Evolutionary conservation across 2,113 vertebrate genomes (phyloP).

Genomic region (Laterallus jamaicensis): DNA sequence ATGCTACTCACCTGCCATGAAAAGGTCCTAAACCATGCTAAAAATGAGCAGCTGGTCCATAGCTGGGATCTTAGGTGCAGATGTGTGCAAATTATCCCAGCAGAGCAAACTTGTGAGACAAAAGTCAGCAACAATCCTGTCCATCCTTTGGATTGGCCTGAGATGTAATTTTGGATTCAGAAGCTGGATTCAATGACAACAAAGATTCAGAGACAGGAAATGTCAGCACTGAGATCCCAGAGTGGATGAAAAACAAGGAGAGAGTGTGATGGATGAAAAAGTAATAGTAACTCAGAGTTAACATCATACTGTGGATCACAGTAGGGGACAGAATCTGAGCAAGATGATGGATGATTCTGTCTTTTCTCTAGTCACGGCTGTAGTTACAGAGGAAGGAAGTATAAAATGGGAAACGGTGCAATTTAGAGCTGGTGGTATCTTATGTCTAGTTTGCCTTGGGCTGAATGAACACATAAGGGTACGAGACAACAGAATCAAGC

Average conservation of each 20-base stretch:
- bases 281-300: not conserved
- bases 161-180: not conserved
- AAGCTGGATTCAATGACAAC: not conserved
- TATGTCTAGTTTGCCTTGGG: not conserved
- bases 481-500: not conserved
- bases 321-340: not conserved
- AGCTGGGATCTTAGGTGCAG: not conserved
- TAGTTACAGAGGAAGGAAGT: not conserved
- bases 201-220: not conserved
- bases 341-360: conserved; percentile 51
- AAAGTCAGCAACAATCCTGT: not conserved
- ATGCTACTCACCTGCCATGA: not conserved
- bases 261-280: conserved; percentile 43
- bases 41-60: not conserved
- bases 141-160: not conserved
- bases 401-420: not conserved
- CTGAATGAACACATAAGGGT: not conserved
- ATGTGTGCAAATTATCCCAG: not conserved
- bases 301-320: conserved; percentile 5
- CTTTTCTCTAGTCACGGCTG: not conserved
- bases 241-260: conserved; percentile 15
- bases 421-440: not conserved
- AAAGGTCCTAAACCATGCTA: not conserved
- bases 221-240: not conserved
- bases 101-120: not conserved